Conservation (phyloP, 2,888 invertebrate genomes). For the Amblyjoppa fuscipennis region DNA sequence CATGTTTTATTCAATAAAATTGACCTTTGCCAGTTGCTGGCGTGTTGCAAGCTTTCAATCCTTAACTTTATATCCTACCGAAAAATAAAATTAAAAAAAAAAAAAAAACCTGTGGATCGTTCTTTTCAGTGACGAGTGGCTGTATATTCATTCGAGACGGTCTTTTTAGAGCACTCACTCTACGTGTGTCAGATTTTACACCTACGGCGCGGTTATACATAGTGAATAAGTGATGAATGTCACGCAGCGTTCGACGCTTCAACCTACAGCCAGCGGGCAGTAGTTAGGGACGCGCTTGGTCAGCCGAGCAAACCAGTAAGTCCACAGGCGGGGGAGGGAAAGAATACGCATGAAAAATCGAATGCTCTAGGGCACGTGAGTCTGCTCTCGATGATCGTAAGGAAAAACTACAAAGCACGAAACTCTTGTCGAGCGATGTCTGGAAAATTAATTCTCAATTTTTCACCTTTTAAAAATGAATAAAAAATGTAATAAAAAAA, state of each 20-base stretch:
- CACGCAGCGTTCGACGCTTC: slow-evolving; percentile 6
- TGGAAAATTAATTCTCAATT: background rate
- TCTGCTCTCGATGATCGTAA: background rate
- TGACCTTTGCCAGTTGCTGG: too few species aligned
- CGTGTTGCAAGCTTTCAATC: too few species aligned
- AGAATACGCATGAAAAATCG: background rate
- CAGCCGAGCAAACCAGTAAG: slow-evolving; percentile 12
- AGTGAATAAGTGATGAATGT: slow-evolving; percentile 29
- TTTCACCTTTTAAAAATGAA: background rate
- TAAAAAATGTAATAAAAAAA: background rate
- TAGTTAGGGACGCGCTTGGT: slow-evolving; percentile 13
- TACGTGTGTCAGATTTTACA: background rate
- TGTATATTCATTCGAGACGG: slow-evolving; percentile 3
- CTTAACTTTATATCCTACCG: too few species aligned
- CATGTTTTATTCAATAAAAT: too few species aligned
- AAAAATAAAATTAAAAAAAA: background rate
- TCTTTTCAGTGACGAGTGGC: background rate
- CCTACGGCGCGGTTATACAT: slow-evolving; percentile 8
- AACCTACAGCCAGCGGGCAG: background rate
- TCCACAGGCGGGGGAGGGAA: background rate
- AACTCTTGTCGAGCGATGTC: background rate
- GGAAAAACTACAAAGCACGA: background rate
- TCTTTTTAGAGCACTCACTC: slow-evolving; percentile 1
- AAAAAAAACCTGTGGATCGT: background rate
- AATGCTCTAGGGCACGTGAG: background rate